These are phyloP conservation scores for Brachyistius frenatus DNA, from an alignment of 2,113 vertebrate species.

Conservation along the genomic window DNA sequence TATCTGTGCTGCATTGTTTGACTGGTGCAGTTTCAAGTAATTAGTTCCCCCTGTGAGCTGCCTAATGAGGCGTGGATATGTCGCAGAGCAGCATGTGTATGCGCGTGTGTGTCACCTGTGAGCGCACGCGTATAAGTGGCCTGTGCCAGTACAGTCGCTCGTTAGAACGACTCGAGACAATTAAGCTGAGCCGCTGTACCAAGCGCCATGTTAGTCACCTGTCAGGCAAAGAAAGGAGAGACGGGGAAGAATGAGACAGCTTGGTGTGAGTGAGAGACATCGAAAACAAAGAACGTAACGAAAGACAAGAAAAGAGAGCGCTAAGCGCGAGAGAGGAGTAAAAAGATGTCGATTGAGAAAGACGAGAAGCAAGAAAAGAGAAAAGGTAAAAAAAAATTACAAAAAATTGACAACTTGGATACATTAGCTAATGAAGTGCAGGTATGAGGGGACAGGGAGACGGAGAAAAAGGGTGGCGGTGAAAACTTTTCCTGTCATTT, in stretches of 20 bases:
- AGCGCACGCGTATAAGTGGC: slow-evolving; percentile 1
- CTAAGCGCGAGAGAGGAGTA: background rate
- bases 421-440: slow-evolving; percentile 44
- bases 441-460: slow-evolving; percentile 41
- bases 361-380: background rate
- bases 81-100: slow-evolving; percentile 67
- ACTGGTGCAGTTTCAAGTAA: slow-evolving; percentile 79
- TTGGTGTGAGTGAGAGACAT: background rate
- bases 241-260: background rate
- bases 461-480: slow-evolving; percentile 39
- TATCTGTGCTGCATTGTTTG: slow-evolving; percentile 68
- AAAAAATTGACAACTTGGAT: slow-evolving; percentile 25
- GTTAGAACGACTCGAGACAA: slow-evolving; percentile 67
- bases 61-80: slow-evolving; percentile 80
- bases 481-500: slow-evolving; percentile 65
- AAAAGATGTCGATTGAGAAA: background rate
- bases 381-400: background rate
- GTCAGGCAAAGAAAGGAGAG: slow-evolving; percentile 29
- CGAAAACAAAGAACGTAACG: slow-evolving; percentile 5
- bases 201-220: slow-evolving; percentile 61
- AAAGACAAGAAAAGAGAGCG: background rate
- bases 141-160: slow-evolving; percentile 27
- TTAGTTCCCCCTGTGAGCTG: slow-evolving; percentile 81
- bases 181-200: slow-evolving; percentile 55
- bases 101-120: slow-evolving; percentile 33